These are phyloP conservation scores for Siniperca knerii DNA, from an alignment of 2,113 vertebrate species.

Conservation along the genomic window DNA sequence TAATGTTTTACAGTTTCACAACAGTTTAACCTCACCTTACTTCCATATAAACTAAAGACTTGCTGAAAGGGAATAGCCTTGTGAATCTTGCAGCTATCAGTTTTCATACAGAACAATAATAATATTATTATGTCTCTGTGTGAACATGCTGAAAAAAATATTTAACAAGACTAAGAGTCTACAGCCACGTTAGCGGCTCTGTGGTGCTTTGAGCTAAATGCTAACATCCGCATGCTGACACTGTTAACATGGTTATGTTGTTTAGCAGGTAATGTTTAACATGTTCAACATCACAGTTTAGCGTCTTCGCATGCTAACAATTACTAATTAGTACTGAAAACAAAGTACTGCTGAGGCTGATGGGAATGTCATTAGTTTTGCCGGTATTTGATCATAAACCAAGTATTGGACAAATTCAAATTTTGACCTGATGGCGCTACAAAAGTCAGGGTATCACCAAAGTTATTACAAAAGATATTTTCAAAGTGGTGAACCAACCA, in stretches of 20 bases:
- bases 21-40: neutral
- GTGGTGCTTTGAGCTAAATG: too few relatives aligned
- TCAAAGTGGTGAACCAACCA: neutral
- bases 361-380: too few relatives aligned
- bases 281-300: neutral
- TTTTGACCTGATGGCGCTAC: neutral
- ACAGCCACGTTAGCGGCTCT: too few relatives aligned
- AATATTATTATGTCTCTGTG: too few relatives aligned
- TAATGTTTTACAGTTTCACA: slow-evolving; percentile 13
- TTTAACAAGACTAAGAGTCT: too few relatives aligned
- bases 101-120: neutral
- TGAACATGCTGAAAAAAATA: too few relatives aligned
- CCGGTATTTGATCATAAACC: neutral
- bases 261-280: neutral
- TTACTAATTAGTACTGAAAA: neutral
- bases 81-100: neutral
- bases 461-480: neutral
- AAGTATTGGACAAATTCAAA: neutral
- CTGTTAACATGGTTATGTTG: neutral
- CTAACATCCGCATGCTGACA: neutral
- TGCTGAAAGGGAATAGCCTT: neutral
- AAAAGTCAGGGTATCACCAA: neutral
- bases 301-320: neutral
- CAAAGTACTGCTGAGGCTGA: neutral
- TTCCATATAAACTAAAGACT: neutral